Conservation (phyloP, 2,888 invertebrate genomes). For the Diloba caeruleocephala region DNA sequence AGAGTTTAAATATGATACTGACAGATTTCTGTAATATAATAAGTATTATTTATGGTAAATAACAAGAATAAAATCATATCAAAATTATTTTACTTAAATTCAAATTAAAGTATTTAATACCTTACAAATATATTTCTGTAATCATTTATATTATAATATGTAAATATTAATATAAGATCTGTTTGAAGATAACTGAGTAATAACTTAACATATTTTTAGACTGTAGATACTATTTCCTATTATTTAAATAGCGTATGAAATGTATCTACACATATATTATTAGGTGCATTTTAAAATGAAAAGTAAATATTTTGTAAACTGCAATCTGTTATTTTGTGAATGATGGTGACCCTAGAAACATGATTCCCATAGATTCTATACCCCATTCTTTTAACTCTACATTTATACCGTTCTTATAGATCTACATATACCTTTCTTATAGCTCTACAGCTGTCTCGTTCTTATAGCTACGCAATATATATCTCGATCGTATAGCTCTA, state of each 20-base stretch:
- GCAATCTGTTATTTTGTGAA: not conserved
- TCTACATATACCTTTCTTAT: too few relatives aligned
- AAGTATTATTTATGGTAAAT: too few relatives aligned
- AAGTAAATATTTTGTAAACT: constrained; percentile 26
- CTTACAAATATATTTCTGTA: too few relatives aligned
- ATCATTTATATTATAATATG: constrained; percentile 29
- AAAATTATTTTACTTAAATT: not conserved
- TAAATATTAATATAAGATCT: constrained; percentile 46
- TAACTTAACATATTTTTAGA: constrained; percentile 19
- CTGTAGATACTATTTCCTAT: constrained; percentile 26
- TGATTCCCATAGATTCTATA: too few relatives aligned
- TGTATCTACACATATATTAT: constrained; percentile 12
- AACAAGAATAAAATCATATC: constrained; percentile 11
- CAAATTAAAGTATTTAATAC: not conserved
- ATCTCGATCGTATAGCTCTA: too few relatives aligned
- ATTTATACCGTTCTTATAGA: too few relatives aligned
- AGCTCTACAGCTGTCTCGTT: too few relatives aligned
- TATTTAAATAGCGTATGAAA: constrained; percentile 34
- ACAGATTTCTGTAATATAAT: too few relatives aligned
- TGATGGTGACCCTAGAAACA: too few relatives aligned
- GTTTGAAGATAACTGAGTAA: constrained; percentile 18
- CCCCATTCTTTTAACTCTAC: too few relatives aligned
- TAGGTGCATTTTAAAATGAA: constrained; percentile 19
- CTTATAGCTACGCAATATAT: too few relatives aligned
- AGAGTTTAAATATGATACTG: too few relatives aligned